Evolutionary conservation across 1,140 invertebrate genomes (phyloP), one percentile per base, ranked within the genome.

Genomic region (Myzus persicae): DNA sequence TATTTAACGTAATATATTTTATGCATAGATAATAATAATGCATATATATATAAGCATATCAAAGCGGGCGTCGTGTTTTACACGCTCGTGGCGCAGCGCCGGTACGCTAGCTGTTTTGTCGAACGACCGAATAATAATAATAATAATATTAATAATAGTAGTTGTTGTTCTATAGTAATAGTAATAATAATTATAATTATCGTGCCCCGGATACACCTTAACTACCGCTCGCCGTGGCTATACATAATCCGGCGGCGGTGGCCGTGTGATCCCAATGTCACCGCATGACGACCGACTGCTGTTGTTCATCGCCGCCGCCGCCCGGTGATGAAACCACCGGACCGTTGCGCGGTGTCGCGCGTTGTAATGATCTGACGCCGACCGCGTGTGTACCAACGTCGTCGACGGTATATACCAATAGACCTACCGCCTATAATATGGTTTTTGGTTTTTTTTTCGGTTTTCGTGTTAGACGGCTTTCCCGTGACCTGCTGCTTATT

Each of bases 261-360:
- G 38, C 24, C n/a, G 59, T 88, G 44, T 88, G 31, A 88, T 88
- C 44, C 44, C 85, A 88, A 88, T 88, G 85, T 88, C n/a, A 44
- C n/a, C 44, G 85, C 85, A 46, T 36, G 44, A 46, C 38, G 44
- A 88, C 44, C 38, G 44, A 67, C 59, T n/a, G 54, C 54, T 59
- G 59, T 67, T 67, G 59, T 67, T 67, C 59, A n/a, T 26, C 40
- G 40, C 9, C 40, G 38, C 26, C 8, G 82, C 40, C 42, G n/a
- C 31, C 26, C 44, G 40, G 11, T 44, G 42, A 88, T n/a, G 38
- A 46, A 88, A 88, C 44, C 85, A 44, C 44, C 44, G 85, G 42
- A 87, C 84, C 31, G 85, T 88, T n/a, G 42, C 85, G 44, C 14
- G 59, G 31, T 42, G 84, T 46, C 42, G 42, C 42, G 59, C 11